Conservation (phyloP, 2,888 invertebrate species). For the Drosophila siamana region DNA sequence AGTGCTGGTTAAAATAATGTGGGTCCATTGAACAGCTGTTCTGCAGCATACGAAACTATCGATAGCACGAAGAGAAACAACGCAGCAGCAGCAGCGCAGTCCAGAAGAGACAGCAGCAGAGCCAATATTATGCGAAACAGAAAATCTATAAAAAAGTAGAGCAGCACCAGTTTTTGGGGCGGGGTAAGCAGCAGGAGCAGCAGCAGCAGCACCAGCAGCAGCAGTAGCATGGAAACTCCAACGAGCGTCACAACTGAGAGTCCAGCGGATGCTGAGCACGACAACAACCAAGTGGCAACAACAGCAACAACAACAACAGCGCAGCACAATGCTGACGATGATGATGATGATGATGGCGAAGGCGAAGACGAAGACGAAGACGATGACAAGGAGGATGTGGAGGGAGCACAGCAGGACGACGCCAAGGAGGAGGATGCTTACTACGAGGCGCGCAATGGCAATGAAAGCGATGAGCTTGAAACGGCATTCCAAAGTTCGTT, state of each 20-base stretch:
- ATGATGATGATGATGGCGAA: constrained; percentile 47
- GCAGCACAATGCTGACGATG: constrained; percentile 57
- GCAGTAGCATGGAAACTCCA: constrained; percentile 58
- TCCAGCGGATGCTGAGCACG: constrained; percentile 51
- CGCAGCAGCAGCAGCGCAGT: constrained; percentile 47
- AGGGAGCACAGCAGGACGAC: constrained; percentile 61
- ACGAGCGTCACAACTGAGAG: constrained; percentile 34
- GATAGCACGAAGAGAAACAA: constrained; percentile 51
- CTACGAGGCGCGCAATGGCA: constrained; percentile 76
- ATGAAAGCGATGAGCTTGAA: constrained; percentile 78
- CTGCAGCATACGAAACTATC: constrained; percentile 37
- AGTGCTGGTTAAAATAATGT: constrained; percentile 36
- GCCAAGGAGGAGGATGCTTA: constrained; percentile 65
- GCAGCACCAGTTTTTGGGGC: constrained; percentile 61
- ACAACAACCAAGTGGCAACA: constrained; percentile 35
- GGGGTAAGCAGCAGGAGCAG: constrained; percentile 39
- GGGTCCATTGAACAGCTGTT: constrained; percentile 43
- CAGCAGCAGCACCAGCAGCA: constrained; percentile 5
- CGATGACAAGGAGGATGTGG: constrained; percentile 48
- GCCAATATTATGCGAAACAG: constrained; percentile 65
- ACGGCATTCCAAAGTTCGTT: constrained; percentile 72
- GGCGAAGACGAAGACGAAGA: constrained; percentile 26
- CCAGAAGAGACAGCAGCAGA: constrained; percentile 1
- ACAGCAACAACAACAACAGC: constrained; percentile 35
- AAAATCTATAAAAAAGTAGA: constrained; percentile 73